phyloP scores from a whole-genome alignment of 1,140 invertebrate genomes.

The Zaprionus africanus region DNA sequence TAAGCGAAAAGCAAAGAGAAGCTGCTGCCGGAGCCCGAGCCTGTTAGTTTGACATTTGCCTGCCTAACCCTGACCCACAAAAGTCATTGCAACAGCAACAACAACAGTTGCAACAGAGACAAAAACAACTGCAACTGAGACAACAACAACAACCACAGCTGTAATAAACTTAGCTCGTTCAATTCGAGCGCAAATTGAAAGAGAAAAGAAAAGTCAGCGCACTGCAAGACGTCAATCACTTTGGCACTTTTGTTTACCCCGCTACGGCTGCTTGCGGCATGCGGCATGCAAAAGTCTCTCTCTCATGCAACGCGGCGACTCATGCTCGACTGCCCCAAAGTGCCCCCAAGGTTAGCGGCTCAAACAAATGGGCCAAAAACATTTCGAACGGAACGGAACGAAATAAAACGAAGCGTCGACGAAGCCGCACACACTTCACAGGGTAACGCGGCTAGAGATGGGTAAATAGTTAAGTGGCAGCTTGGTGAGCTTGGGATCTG shows the following conservation, averaged over 20 bases:
- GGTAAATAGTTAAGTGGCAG: conserved; percentile 16
- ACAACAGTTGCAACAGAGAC: background rate
- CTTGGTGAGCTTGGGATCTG: background rate
- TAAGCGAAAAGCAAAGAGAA: conserved; percentile 20
- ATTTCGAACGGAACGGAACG: conserved; percentile 57
- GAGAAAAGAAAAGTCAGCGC: conserved; percentile 56
- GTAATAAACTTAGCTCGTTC: conserved; percentile 30
- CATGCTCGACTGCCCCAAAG: conserved; percentile 55
- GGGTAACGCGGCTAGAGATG: conserved; percentile 10
- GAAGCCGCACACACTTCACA: background rate
- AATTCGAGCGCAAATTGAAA: conserved; percentile 50
- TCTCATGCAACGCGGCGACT: conserved; percentile 31
- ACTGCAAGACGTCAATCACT: conserved; percentile 63
- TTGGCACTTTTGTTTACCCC: conserved; percentile 56
- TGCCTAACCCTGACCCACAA: conserved; percentile 79
- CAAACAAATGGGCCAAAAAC: conserved; percentile 69
- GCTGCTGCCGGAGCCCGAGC: background rate
- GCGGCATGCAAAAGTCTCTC: conserved; percentile 61
- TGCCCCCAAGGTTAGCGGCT: conserved; percentile 79
- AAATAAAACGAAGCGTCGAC: conserved; percentile 64
- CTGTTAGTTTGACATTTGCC: conserved; percentile 69
- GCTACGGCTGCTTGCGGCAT: conserved; percentile 10
- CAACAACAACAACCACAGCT: background rate
- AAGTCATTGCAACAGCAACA: conserved; percentile 34
- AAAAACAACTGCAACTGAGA: conserved; percentile 8